Conservation (phyloP, 2,113 vertebrate genomes). For the Sinocyclocheilus anophthalmus region DNA sequence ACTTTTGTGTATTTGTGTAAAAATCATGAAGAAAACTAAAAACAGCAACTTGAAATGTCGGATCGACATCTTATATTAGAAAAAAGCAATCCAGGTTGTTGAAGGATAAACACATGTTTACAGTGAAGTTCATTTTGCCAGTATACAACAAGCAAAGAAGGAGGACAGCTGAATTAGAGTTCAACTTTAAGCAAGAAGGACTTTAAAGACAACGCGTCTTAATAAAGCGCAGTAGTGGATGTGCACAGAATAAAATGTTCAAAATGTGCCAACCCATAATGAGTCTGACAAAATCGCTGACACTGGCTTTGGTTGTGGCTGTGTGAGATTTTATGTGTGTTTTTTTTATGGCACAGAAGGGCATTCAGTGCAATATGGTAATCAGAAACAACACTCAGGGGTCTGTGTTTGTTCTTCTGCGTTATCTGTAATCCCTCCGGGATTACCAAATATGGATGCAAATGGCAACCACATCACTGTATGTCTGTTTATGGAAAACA, state of each 20-base stretch:
- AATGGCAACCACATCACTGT: background rate
- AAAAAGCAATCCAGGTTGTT: background rate
- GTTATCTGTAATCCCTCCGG: background rate
- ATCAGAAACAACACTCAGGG: slow-evolving; percentile 29
- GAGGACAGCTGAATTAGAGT: background rate
- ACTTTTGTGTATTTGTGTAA: background rate
- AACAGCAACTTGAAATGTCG: background rate
- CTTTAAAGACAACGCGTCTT: background rate
- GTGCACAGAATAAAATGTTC: slow-evolving; percentile 5
- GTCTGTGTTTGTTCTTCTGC: slow-evolving; percentile 10
- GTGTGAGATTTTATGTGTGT: slow-evolving; percentile 1
- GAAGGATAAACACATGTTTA: background rate
- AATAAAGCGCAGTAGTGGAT: background rate
- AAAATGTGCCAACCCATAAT: slow-evolving; percentile 2
- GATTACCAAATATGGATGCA: background rate
- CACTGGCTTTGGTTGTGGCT: background rate
- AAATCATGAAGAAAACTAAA: background rate
- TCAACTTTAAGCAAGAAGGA: background rate
- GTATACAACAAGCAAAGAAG: background rate
- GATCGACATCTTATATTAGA: background rate
- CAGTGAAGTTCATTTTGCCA: background rate
- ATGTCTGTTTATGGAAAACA: background rate
- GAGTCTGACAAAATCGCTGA: slow-evolving; percentile 28
- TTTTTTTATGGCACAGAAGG: slow-evolving; percentile 8
- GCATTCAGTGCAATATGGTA: slow-evolving; percentile 5